phyloP scores from a whole-genome alignment of 2,113 vertebrate genomes.

The Poicephalus meyeri region DNA sequence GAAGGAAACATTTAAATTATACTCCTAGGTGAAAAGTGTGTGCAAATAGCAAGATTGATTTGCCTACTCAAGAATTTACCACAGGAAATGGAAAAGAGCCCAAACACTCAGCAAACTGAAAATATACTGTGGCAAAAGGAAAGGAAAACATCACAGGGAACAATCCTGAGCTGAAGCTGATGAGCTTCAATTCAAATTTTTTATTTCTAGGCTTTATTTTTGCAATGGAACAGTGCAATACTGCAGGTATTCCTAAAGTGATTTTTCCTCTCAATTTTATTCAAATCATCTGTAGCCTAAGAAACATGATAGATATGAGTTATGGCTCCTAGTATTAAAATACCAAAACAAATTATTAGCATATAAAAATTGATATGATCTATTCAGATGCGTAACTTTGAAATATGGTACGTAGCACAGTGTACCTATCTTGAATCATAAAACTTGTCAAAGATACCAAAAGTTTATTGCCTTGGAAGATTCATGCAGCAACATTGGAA shows the following conservation, averaged over 20 bases:
- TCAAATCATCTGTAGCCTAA: background rate
- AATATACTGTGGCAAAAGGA: background rate
- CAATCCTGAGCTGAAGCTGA: background rate
- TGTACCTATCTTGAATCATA: constrained; percentile 28
- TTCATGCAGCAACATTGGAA: constrained; percentile 29
- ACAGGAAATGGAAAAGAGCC: background rate
- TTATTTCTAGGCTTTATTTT: background rate
- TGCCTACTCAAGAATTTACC: background rate
- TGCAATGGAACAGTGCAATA: background rate
- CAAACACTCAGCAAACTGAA: background rate
- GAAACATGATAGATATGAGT: background rate
- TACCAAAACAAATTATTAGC: constrained; percentile 56
- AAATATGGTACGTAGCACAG: constrained; percentile 32
- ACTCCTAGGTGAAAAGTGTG: background rate
- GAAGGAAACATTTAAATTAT: background rate
- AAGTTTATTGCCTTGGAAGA: constrained; percentile 58
- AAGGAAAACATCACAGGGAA: background rate
- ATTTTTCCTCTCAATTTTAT: background rate
- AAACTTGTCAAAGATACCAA: constrained; percentile 58
- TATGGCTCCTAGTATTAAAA: constrained; percentile 40
- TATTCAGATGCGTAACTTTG: constrained; percentile 22
- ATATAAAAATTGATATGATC: constrained; percentile 58
- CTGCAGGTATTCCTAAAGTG: background rate
- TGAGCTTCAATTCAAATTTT: background rate
- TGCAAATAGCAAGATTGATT: background rate